Percentiles rank a stretch among this genome's conserved stretches.
Conservation (phyloP, 2,113 vertebrate genomes). For the Cyanocitta stelleri region DNA sequence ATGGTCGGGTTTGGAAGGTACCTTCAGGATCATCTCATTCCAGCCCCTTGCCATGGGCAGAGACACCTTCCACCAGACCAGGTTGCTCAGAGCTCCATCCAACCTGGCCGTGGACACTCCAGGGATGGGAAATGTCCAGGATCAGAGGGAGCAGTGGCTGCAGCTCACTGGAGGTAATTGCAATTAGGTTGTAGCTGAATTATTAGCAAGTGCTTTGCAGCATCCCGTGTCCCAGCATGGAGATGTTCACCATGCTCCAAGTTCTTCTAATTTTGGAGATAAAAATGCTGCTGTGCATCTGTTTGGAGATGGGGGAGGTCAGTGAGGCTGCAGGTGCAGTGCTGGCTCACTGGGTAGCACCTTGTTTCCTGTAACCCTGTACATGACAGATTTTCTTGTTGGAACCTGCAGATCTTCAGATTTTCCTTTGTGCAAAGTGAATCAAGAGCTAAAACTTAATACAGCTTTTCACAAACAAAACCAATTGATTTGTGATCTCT, state of each 20-base stretch:
- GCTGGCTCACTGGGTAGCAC: neutral
- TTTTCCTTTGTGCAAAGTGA: neutral
- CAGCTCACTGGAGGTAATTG: neutral
- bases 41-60: neutral
- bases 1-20: neutral
- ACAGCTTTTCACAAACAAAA: neutral
- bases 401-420: neutral
- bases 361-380: neutral
- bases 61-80: neutral
- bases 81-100: neutral
- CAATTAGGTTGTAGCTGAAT: neutral
- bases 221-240: neutral
- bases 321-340: neutral
- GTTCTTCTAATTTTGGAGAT: neutral
- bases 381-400: neutral
- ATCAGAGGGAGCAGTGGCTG: neutral
- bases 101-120: neutral
- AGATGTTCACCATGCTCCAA: neutral
- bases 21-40: neutral
- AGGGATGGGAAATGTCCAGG: neutral
- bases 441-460: neutral
- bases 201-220: neutral
- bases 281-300: fast-evolving
- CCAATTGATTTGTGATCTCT: neutral
- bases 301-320: neutral